These are phyloP conservation scores for Athene cunicularia DNA, from an alignment of 2,113 vertebrate species.

Conservation along the genomic window DNA sequence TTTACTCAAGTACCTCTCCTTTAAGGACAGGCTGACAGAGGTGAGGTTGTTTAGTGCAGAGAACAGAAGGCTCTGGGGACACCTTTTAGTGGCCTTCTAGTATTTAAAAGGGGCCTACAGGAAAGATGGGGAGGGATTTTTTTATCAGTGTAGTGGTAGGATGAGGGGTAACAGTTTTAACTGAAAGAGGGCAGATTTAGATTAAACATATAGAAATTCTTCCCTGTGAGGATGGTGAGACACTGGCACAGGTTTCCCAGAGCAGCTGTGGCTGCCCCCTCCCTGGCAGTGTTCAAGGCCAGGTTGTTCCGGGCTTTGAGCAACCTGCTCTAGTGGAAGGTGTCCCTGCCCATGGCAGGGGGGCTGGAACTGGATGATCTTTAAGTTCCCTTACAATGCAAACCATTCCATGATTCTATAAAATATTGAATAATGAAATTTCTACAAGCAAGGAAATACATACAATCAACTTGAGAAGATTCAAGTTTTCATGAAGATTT, in stretches of 20 bases:
- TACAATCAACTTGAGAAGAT: not conserved
- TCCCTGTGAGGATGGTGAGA: too few species aligned
- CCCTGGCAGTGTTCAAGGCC: too few species aligned
- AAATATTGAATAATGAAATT: not conserved
- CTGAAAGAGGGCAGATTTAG: not conserved
- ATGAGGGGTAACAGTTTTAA: not conserved
- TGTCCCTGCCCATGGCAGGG: too few species aligned
- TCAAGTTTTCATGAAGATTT: not conserved
- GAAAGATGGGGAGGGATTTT: not conserved
- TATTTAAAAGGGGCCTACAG: not conserved
- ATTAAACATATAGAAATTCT: not conserved
- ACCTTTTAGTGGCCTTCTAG: not conserved
- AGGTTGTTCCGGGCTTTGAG: too few species aligned
- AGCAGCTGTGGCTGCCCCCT: too few species aligned
- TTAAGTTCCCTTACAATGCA: not conserved
- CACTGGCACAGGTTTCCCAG: too few species aligned
- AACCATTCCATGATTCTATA: not conserved
- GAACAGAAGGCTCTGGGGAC: not conserved
- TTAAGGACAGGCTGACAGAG: not conserved
- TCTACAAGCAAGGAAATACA: not conserved
- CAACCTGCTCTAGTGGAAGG: too few species aligned
- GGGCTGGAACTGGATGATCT: too few species aligned
- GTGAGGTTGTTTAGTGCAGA: not conserved
- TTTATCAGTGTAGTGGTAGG: accelerated
- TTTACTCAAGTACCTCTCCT: not conserved